Evolutionary conservation across 2,113 vertebrate species (phyloP).

Genomic region (Cyphomyrus discorhynchus): DNA sequence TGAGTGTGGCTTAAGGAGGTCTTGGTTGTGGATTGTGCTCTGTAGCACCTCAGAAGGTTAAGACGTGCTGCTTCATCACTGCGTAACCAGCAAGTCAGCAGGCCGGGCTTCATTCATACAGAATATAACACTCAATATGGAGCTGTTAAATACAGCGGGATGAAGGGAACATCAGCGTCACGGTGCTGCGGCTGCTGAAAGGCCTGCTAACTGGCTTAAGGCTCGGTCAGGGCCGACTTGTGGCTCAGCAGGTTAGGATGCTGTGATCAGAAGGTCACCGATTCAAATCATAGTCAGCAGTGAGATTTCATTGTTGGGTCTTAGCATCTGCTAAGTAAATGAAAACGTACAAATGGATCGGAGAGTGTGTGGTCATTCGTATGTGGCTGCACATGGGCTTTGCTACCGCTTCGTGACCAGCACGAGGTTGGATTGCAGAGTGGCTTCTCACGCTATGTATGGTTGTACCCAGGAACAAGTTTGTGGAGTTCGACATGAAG

Average conservation of each 20-base stretch:
- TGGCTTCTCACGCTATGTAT: not conserved
- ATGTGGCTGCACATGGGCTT: not conserved
- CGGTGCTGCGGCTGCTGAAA: not conserved
- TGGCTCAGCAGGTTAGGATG: not conserved
- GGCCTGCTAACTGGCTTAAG: not conserved
- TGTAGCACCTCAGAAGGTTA: not conserved
- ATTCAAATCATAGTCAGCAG: not conserved
- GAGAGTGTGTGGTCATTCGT: not conserved
- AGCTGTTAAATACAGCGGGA: not conserved
- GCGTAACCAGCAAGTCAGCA: not conserved
- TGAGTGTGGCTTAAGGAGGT: not conserved
- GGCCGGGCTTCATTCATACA: not conserved
- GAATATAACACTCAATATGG: not conserved
- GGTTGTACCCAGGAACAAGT: conserved; percentile 83
- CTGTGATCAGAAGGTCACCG: not conserved
- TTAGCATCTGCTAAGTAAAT: not conserved
- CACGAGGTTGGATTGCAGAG: not conserved
- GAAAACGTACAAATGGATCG: not conserved
- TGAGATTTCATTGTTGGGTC: not conserved
- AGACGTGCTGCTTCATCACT: not conserved
- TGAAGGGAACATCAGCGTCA: not conserved
- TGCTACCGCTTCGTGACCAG: not conserved
- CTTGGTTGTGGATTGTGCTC: not conserved
- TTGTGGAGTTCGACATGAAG: conserved; percentile 99
- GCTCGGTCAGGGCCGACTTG: not conserved